Conservation (phyloP, 2,888 invertebrate genomes). For the Plutella xylostella region DNA sequence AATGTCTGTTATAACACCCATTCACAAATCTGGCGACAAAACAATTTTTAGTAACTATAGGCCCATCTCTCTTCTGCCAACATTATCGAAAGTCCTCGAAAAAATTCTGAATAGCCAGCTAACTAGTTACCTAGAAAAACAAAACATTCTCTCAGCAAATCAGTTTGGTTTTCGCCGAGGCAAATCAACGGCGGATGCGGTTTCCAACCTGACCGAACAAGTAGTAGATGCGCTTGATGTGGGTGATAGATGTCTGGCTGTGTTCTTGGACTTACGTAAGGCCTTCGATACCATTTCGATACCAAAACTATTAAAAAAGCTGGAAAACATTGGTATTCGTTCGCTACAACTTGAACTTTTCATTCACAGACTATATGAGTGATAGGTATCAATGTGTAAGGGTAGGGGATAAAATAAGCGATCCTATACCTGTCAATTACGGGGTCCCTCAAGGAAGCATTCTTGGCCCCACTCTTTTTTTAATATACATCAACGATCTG, state of each 20-base stretch:
- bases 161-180: conserved; percentile 14
- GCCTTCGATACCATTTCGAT: not conserved
- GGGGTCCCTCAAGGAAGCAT: not conserved
- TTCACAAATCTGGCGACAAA: conserved; percentile 12
- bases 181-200: conserved; percentile 9
- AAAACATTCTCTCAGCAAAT: not conserved
- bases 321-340: not conserved
- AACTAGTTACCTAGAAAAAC: conserved; percentile 6
- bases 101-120: conserved; percentile 8
- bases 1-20: conserved; percentile 10
- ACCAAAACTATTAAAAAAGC: conserved; percentile 5
- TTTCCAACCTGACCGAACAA: not conserved
- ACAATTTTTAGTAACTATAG: conserved; percentile 11
- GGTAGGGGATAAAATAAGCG: not conserved
- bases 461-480: not conserved
- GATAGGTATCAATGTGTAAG: not conserved
- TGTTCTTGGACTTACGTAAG: not conserved
- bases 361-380: conserved; percentile 8
- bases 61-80: conserved; percentile 13
- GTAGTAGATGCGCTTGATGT: not conserved
- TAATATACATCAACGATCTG: conserved; percentile 10
- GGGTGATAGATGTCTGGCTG: not conserved
- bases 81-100: not conserved
- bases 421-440: not conserved
- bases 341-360: not conserved